A percentile compares a stretch with the other conserved stretches of the same genome.
phyloP scores from a whole-genome alignment of 2,888 invertebrate genomes.

The Mesorhabditis belari region DNA sequence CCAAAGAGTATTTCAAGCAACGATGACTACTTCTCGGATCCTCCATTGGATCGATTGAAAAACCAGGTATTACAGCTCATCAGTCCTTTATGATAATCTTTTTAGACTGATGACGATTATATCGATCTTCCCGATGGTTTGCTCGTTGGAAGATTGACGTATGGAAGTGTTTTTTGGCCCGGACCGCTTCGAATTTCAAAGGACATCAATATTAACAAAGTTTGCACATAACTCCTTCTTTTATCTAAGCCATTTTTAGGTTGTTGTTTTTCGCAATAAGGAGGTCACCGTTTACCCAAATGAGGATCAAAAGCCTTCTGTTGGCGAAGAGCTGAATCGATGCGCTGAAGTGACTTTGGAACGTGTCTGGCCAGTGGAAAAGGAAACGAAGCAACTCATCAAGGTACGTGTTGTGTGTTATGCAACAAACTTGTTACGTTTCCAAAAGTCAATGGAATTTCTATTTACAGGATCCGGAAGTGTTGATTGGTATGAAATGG shows the following conservation, averaged over 20 bases:
- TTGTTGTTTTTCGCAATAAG: conserved; percentile 66
- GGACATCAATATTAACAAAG: conserved; percentile 10
- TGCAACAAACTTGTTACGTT: not conserved
- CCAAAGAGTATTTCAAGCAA: no score
- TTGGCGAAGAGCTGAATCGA: conserved; percentile 80
- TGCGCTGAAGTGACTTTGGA: conserved; percentile 69
- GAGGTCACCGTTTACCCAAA: conserved; percentile 88
- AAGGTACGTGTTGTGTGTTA: conserved; percentile 58
- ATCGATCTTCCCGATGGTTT: conserved; percentile 53
- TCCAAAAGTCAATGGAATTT: not conserved
- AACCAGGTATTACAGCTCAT: conserved; percentile 21
- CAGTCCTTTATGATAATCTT: no score
- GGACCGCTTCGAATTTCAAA: no score
- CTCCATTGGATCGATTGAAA: conserved; percentile 72
- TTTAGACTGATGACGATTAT: conserved; percentile 10
- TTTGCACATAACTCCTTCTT: not conserved
- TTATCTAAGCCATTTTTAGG: conserved; percentile 25
- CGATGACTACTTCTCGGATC: conserved; percentile 84
- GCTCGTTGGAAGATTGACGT: conserved; percentile 56
- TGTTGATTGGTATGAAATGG: conserved; percentile 62
- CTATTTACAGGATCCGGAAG: not conserved
- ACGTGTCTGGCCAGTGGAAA: conserved; percentile 86
- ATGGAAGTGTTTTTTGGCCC: conserved; percentile 58
- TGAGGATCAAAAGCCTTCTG: conserved; percentile 79
- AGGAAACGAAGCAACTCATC: conserved; percentile 71